phyloP scores from a whole-genome alignment of 2,113 vertebrate genomes.

The Pangasianodon gigas region DNA sequence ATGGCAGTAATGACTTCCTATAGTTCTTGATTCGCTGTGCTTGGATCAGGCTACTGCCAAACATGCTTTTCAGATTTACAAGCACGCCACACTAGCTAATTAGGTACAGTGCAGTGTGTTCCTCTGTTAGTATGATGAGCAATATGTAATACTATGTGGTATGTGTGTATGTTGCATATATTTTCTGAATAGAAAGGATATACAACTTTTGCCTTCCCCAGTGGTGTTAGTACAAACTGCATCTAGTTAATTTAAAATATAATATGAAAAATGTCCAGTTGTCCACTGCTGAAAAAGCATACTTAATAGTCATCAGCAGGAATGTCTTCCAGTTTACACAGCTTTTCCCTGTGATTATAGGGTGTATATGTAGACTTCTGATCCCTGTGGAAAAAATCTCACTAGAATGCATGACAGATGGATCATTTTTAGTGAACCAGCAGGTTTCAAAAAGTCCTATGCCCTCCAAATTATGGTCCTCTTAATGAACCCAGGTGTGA shows the following conservation, averaged over 20 bases:
- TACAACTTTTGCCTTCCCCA: not conserved
- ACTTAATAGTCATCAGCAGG: conserved; percentile 14
- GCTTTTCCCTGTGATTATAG: conserved; percentile 13
- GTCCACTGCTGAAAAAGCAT: conserved; percentile 4
- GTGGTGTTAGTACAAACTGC: not conserved
- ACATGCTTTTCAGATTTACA: conserved; percentile 13
- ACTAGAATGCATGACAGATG: conserved; percentile 19
- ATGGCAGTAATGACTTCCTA: not conserved
- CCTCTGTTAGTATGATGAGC: not conserved
- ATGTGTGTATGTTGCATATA: not conserved
- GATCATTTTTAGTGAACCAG: not conserved
- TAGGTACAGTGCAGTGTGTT: not conserved
- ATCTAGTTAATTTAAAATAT: not conserved
- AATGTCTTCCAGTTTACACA: conserved; percentile 16
- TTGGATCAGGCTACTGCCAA: not conserved
- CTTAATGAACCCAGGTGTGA: conserved; percentile 2
- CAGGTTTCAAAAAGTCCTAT: conserved; percentile 1
- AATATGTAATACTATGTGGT: not conserved
- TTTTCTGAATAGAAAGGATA: not conserved
- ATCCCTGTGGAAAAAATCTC: conserved; percentile 23
- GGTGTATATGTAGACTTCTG: conserved; percentile 1
- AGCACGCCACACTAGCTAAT: not conserved
- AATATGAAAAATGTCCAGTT: conserved; percentile 12
- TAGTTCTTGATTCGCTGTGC: not conserved
- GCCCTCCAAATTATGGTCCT: not conserved